phyloP scores from a whole-genome alignment of 37 sponge, comb jelly and placozoan genomes.

The Eunapius fragilis region DNA sequence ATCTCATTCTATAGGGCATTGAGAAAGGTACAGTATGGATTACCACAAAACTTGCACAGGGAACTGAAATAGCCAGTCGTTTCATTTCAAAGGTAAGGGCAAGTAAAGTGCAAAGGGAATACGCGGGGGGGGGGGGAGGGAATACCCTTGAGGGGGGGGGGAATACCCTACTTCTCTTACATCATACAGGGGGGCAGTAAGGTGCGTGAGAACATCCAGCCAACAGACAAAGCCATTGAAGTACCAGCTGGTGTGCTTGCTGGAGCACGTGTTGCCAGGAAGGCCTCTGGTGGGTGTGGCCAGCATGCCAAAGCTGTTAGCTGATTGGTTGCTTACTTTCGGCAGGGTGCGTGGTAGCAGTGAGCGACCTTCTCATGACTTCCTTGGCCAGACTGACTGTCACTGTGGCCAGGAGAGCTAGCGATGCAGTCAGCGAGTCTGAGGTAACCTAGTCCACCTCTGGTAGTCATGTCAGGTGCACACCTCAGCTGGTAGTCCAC shows the following conservation, averaged over 20 bases:
- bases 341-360: constrained; percentile 50
- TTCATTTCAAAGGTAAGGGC: constrained; percentile 37
- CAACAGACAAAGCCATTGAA: constrained; percentile 58
- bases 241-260: constrained; percentile 44
- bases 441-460: too few relatives aligned
- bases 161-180: too few relatives aligned
- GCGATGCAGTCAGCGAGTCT: constrained; percentile 30
- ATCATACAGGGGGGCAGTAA: constrained; percentile 49
- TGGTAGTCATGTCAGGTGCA: too few relatives aligned
- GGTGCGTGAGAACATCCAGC: constrained; percentile 58
- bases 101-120: neutral
- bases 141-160: too few relatives aligned
- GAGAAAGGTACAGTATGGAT: constrained; percentile 53
- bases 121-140: too few relatives aligned
- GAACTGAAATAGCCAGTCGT: constrained; percentile 47
- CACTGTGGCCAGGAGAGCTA: constrained; percentile 41
- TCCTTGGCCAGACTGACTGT: constrained; percentile 68
- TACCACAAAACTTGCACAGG: constrained; percentile 36
- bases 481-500: too few relatives aligned
- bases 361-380: constrained; percentile 66
- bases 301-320: neutral
- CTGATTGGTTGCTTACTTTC: neutral
- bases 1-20: constrained; percentile 19
- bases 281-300: constrained; percentile 19
- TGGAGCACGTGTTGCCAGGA: constrained; percentile 47